Conservation (phyloP, 1,140 invertebrate species). For the Cyphomyrmex costatus region DNA sequence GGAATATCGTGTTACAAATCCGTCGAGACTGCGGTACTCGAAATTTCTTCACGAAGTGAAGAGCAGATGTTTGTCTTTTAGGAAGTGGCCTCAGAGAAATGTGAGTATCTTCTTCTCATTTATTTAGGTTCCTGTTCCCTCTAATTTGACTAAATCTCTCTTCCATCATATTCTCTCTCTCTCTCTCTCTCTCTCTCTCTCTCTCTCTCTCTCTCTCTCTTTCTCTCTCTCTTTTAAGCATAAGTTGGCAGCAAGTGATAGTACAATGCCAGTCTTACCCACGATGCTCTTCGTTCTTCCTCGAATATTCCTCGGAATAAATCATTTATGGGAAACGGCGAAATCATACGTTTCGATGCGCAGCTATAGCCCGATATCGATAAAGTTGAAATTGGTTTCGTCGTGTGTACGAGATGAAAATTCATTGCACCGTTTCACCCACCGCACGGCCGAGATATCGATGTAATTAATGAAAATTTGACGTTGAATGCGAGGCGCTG, state of each 20-base stretch:
- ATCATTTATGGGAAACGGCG: conserved; percentile 20
- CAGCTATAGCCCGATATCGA: conserved; percentile 26
- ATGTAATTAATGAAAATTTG: conserved; percentile 60
- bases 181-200: background rate
- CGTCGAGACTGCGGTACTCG: conserved; percentile 31
- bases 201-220: background rate
- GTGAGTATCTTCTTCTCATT: conserved; percentile 31
- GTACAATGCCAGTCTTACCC: background rate
- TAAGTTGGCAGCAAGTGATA: background rate
- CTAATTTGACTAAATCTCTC: conserved; percentile 28
- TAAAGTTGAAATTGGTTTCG: conserved; percentile 38
- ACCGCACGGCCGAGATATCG: conserved; percentile 33
- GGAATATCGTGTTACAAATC: conserved; percentile 47
- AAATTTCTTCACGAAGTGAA: conserved; percentile 46
- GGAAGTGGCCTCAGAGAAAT: conserved; percentile 25
- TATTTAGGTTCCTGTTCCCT: conserved; percentile 21
- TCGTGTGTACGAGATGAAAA: conserved; percentile 33
- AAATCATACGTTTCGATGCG: conserved; percentile 30
- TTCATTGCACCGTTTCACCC: conserved; percentile 24
- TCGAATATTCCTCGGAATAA: conserved; percentile 23
- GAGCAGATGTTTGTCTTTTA: conserved; percentile 36
- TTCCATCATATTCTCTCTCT: background rate
- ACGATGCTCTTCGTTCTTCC: background rate
- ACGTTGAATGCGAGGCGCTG: conserved; percentile 1
- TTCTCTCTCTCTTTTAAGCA: background rate